Conservation (phyloP, 2,797 vertebrate genomes). For the Sebastes cheni region DNA sequence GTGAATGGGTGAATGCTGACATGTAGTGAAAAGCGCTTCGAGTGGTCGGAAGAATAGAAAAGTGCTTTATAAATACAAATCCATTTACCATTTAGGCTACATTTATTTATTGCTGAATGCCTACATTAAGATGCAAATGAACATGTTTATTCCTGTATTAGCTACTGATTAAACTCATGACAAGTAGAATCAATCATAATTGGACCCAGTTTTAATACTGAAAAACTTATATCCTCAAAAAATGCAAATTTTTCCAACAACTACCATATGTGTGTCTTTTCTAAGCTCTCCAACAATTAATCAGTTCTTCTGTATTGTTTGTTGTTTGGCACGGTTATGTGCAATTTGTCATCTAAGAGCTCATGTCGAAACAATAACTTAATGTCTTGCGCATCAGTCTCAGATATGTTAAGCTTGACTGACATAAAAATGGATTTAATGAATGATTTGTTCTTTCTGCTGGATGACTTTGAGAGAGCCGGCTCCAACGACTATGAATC, state of each 20-base stretch:
- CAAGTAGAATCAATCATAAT: background rate
- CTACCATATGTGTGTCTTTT: background rate
- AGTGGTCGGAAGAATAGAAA: no score
- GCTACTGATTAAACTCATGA: background rate
- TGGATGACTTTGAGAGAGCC: background rate
- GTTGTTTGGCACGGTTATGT: background rate
- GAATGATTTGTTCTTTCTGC: conserved; percentile 12
- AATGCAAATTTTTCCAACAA: background rate
- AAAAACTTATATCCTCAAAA: background rate
- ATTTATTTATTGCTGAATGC: background rate
- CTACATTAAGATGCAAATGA: background rate
- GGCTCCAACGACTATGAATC: background rate
- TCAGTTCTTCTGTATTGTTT: background rate
- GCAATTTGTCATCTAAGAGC: background rate
- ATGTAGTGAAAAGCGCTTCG: no score
- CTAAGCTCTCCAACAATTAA: background rate
- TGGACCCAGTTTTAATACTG: background rate
- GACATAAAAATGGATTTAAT: background rate
- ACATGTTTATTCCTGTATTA: background rate
- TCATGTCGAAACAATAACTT: background rate
- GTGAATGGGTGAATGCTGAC: no score
- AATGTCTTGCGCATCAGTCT: background rate
- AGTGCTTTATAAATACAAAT: no score
- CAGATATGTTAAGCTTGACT: background rate
- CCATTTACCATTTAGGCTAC: background rate